Evolutionary conservation across 2,113 vertebrate genomes (phyloP).

Genomic region (Melanerpes aurifrons): DNA sequence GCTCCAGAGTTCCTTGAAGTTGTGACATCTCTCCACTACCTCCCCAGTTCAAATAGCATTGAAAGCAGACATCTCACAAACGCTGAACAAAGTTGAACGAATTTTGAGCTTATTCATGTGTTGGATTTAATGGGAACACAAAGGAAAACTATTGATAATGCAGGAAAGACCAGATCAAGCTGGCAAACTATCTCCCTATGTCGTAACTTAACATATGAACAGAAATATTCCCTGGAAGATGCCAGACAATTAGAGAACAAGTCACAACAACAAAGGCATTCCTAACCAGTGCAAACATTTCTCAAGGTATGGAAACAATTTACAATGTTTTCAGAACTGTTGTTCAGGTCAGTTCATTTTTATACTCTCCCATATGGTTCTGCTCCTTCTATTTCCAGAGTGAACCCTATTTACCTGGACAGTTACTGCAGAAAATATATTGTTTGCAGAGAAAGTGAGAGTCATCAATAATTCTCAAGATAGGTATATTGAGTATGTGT

Average conservation of each 20-base stretch:
- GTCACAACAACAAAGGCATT: conserved; percentile 16
- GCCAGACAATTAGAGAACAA: conserved; percentile 33
- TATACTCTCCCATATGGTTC: conserved; percentile 45
- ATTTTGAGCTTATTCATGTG: background rate
- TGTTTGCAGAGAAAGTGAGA: conserved; percentile 55
- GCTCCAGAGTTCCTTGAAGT: background rate
- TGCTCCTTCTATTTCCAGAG: conserved; percentile 56
- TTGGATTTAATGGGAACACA: background rate
- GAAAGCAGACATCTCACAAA: background rate
- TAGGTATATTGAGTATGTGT: conserved; percentile 46
- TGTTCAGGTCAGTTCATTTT: conserved; percentile 66
- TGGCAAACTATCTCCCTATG: background rate
- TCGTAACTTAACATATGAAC: background rate
- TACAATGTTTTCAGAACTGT: conserved; percentile 56
- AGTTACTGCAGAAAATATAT: conserved; percentile 52
- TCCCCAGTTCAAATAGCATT: background rate
- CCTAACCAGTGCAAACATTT: conserved; percentile 16
- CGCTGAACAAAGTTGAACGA: background rate
- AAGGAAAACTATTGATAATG: background rate
- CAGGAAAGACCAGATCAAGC: background rate
- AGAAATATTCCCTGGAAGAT: background rate
- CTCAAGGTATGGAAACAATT: conserved; percentile 65
- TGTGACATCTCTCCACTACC: background rate
- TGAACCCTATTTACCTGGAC: conserved; percentile 63
- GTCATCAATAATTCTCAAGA: conserved; percentile 66